phyloP scores from a whole-genome alignment of 2,888 invertebrate genomes.

The Tipula unca region DNA sequence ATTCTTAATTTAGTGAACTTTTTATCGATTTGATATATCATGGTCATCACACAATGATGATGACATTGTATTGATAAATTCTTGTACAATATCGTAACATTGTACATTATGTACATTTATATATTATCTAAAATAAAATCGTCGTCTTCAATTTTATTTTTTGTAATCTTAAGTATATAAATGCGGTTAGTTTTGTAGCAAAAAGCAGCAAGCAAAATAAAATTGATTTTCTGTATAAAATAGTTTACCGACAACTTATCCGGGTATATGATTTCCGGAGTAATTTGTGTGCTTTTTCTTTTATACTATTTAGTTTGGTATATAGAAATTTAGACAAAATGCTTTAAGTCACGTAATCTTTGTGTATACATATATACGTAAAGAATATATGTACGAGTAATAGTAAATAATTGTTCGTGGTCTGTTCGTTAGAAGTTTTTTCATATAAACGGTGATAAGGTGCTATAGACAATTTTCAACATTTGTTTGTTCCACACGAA shows the following conservation, averaged over 20 bases:
- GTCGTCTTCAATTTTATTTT: not conserved
- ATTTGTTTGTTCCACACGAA: no score
- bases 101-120: not conserved
- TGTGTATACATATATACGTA: not conserved
- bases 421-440: not conserved
- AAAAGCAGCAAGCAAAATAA: not conserved
- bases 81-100: not conserved
- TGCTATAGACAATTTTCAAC: no score
- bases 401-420: not conserved
- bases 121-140: not conserved
- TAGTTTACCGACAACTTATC: not conserved
- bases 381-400: not conserved
- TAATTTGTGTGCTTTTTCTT: not conserved
- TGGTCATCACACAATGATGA: not conserved
- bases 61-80: not conserved
- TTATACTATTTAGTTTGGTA: not conserved
- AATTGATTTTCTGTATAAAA: not conserved
- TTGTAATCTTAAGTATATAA: not conserved
- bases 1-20: not conserved
- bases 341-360: not conserved
- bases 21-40: not conserved
- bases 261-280: not conserved
- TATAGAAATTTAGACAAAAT: not conserved
- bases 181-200: not conserved
- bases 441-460: not conserved